Base-by-base conservation (phyloP, 1,140 invertebrate genomes). In the Conus ventricosus region DNA sequence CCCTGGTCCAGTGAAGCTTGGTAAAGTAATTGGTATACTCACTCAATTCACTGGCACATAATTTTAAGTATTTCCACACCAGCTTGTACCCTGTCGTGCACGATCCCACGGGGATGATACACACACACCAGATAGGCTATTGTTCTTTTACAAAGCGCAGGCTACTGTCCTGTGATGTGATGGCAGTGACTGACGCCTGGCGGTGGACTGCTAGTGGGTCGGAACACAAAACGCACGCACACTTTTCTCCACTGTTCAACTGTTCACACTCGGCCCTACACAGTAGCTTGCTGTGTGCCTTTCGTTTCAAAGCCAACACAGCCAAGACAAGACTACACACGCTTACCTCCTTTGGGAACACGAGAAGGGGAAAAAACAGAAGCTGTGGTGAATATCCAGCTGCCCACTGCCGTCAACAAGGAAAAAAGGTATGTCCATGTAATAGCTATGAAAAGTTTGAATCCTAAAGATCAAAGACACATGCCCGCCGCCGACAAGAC, bases 401-500 rank as follows among this genome's bases (percentile, higher is more conserved):
- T 84, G 81, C 27, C 39, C 53, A 17, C 82, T 84, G 57, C 82
- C 67, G 71, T 88, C 80, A 60, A 75, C 55, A 84, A 83, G 60
- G 17, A 11, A 63, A 63, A 82, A 63, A 71, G 84, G 27, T 63
- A 53, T 88, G 55, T 63, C 55, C 25, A 71, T 89, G 85, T 85
- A 78, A 88, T 23, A 85, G 55, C 85, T 87, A 84, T 85, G 81
- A 87, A 90, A 91, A 91, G 90, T 91, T 91, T 90, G 91, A 91
- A 92, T 91, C 76, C 86, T 88, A 87, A 89, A 92, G 89, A 92
- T 93, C 91, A 93, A 93, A 93, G 92, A 90, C 90, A 92, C 92
- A 92, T 92, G 91, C 91, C 91, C 88, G 91, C 91, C 91, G 92
- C 93, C 92, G 92, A 92, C 91, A 92, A 92, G 90, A 89, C 90